A percentile compares a stretch with the other conserved stretches of the same genome.
Evolutionary conservation across 2,113 vertebrate species (phyloP).

Genomic region (Zosterops japonicus): DNA sequence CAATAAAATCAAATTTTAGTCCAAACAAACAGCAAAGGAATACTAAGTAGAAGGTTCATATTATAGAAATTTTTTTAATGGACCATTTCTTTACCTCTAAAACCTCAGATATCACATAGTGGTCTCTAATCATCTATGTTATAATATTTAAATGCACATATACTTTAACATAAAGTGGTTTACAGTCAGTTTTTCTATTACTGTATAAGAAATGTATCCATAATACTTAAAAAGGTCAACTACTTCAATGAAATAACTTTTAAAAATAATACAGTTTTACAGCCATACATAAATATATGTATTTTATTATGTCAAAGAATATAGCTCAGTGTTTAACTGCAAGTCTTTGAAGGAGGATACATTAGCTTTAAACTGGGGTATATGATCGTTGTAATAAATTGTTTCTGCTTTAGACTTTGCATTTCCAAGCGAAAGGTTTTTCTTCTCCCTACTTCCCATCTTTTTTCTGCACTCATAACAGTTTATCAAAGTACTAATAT

Average conservation of each 20-base stretch:
- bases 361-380: constrained; percentile 13
- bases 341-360: not conserved
- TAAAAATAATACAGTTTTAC: constrained; percentile 51
- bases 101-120: not conserved
- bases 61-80: not conserved
- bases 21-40: not conserved
- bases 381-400: not conserved
- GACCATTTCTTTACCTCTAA: not conserved
- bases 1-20: constrained; percentile 33
- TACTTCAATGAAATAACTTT: constrained; percentile 43
- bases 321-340: not conserved
- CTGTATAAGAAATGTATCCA: not conserved
- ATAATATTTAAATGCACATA: constrained; percentile 18
- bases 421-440: not conserved
- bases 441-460: not conserved
- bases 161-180: not conserved
- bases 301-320: constrained; percentile 33
- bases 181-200: not conserved
- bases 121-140: not conserved
- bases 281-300: constrained; percentile 15
- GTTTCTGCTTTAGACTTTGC: not conserved
- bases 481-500: not conserved
- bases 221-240: constrained; percentile 39
- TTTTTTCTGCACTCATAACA: not conserved
- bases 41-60: not conserved